phyloP scores from a whole-genome alignment of 2,113 vertebrate genomes.

The Burhinus bistriatus region DNA sequence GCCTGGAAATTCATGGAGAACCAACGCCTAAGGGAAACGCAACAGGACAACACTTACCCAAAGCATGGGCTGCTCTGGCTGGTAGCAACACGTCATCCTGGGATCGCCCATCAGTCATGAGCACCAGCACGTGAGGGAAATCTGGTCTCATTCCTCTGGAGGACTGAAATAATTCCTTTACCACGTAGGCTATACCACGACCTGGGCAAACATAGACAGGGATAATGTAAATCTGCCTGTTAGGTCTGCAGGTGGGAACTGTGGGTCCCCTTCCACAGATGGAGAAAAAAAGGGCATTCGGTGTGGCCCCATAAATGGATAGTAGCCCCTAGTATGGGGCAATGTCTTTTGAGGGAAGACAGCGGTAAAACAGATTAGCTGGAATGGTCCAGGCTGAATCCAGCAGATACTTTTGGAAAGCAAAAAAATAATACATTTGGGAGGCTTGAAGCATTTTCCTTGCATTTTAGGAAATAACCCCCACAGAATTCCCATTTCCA shows the following conservation, averaged over 20 bases:
- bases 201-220: slow-evolving; percentile 62
- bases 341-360: accelerated
- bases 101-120: slow-evolving; percentile 87
- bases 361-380: not conserved
- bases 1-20: not conserved
- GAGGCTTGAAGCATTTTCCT: not conserved
- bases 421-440: not conserved
- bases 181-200: slow-evolving; percentile 79
- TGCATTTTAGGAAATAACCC: not conserved
- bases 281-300: not conserved
- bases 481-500: not conserved
- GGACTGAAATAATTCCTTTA: slow-evolving; percentile 84
- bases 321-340: not conserved
- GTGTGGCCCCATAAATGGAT: not conserved
- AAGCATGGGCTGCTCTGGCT: slow-evolving; percentile 78
- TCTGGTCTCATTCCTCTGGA: slow-evolving; percentile 83
- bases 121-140: slow-evolving; percentile 78
- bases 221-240: not conserved
- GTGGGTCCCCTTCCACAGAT: not conserved
- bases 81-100: slow-evolving; percentile 84
- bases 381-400: not conserved
- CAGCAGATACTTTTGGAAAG: not conserved
- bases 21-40: accelerated
- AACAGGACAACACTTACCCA: slow-evolving; percentile 67
- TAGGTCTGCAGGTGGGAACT: not conserved